These are phyloP conservation scores for Trichacis sp. DNA, from an alignment of 2,888 invertebrate species.

Conservation along the genomic window DNA sequence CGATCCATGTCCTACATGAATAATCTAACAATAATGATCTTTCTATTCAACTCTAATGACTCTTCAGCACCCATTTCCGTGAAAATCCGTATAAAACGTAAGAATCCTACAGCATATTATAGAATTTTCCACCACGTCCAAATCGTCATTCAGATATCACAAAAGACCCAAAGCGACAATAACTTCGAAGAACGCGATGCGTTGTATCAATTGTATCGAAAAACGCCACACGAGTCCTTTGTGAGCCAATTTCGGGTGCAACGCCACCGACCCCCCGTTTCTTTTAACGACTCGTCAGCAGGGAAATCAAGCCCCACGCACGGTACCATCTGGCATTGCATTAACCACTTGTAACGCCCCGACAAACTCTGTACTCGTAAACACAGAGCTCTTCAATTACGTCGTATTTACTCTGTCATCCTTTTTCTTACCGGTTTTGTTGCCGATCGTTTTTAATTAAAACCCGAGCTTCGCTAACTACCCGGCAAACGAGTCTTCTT, in stretches of 20 bases:
- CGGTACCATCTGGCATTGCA: conserved; percentile 51
- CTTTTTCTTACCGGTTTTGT: conserved; percentile 35
- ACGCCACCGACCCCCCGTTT: conserved; percentile 11
- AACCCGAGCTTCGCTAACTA: conserved; percentile 37
- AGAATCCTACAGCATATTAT: no score
- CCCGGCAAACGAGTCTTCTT: conserved; percentile 34
- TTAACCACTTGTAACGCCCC: conserved; percentile 21
- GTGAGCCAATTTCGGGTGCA: neutral
- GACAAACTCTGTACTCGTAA: conserved; percentile 46
- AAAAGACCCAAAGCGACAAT: neutral
- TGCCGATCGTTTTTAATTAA: conserved; percentile 44
- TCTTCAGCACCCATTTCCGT: no score
- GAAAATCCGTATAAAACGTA: no score
- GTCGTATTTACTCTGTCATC: conserved; percentile 50
- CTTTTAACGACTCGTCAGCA: conserved; percentile 61
- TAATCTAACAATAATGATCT: no score
- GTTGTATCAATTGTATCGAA: neutral
- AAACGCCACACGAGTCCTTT: neutral
- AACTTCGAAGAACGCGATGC: neutral
- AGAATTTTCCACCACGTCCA: no score
- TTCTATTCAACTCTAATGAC: no score
- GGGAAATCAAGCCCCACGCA: conserved; percentile 58
- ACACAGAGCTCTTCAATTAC: conserved; percentile 57
- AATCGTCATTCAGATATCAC: neutral
- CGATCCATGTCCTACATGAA: no score